A percentile compares a stretch with the other conserved stretches of the same genome.
Conservation (phyloP, 2,888 invertebrate genomes). For the Zygothrica quintamaculata region DNA sequence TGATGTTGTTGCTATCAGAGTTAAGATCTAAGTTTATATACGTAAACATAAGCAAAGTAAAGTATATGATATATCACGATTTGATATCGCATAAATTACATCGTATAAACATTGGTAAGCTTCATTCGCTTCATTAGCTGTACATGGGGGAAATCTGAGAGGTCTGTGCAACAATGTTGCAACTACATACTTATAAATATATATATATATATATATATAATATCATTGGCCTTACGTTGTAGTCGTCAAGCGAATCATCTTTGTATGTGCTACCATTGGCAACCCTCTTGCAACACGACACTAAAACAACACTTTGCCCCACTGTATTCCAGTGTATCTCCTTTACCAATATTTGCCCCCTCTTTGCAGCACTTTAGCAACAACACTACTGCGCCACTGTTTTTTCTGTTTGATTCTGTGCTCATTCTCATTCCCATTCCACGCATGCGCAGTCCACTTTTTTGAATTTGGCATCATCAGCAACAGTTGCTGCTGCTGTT, state of each 20-base stretch:
- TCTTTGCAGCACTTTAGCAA: background rate
- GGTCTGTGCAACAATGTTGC: slow-evolving; percentile 57
- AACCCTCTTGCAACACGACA: background rate
- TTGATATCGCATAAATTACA: slow-evolving; percentile 10
- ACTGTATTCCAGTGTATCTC: too few species aligned
- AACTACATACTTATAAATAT: slow-evolving; percentile 4
- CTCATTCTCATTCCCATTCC: slow-evolving; percentile 71
- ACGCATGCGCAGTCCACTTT: slow-evolving; percentile 76
- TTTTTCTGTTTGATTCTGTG: slow-evolving; percentile 46
- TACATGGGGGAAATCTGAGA: slow-evolving; percentile 43
- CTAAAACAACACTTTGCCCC: too few species aligned
- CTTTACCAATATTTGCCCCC: too few species aligned
- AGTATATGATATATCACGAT: slow-evolving; percentile 10
- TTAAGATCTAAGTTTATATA: too few species aligned
- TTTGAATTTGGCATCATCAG: slow-evolving; percentile 77
- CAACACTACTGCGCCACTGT: slow-evolving; percentile 17
- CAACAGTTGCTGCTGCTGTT: slow-evolving; percentile 45
- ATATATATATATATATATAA: too few species aligned
- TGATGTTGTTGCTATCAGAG: too few species aligned
- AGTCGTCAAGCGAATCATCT: slow-evolving; percentile 7
- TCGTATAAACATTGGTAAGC: slow-evolving; percentile 18
- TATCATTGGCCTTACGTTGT: slow-evolving; percentile 26
- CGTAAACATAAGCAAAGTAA: background rate
- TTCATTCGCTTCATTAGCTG: slow-evolving; percentile 67
- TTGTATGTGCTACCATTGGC: background rate